Base-by-base conservation (phyloP, 2,888 invertebrate species). In the Aporophyla nigra region DNA sequence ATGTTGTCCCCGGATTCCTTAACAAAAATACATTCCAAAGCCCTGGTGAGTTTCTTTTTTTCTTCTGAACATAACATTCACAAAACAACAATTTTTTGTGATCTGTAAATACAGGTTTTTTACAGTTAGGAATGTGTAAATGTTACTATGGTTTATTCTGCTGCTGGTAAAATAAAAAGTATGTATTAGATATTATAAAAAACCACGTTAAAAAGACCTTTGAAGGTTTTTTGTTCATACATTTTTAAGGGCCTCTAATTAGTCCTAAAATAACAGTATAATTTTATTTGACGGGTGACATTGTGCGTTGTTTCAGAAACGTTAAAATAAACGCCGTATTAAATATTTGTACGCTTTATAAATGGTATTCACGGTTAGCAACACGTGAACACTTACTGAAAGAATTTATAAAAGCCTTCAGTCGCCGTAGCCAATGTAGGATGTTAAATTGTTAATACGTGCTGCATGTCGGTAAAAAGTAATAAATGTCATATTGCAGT, bases 1-100 rank as follows among this genome's bases (percentile, higher is more conserved):
- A 96, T 74, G 93, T 96, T 46, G 93, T 96, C n/a, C 96, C 96
- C 9, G 94, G 95, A 68, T 96, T 96, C 89, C 91, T 96, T 61
- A 96, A 96, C 86, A 92, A 92, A 80, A 92, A 92, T 92, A 96
- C 96, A 95, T 95, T 96, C 94, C 96, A 96, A 88, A 95, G 88
- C 71, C 87, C 92, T 84, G 91, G 92, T 92, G 49, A 91, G 91
- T 77, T 67, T 0, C 24, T 53, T 54, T 71, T n/a, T 70, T 9
- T 70, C 5, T n/a, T 24, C 24, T 10, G 9, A 43, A n/a, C 16
- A 5, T 46, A 6, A 9, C n/a, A n/a, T 10, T 43, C 16, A 63
- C 9, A 9, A 9, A 43, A 9, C 14, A 43, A 63, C 0, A 46
- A 46, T 27, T 21, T 16, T 16, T 46, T 21, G 7, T 59, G 5